These are phyloP conservation scores for Hyperoplus lanceolatus DNA, from an alignment of 2,797 vertebrate species.

Conservation along the genomic window DNA sequence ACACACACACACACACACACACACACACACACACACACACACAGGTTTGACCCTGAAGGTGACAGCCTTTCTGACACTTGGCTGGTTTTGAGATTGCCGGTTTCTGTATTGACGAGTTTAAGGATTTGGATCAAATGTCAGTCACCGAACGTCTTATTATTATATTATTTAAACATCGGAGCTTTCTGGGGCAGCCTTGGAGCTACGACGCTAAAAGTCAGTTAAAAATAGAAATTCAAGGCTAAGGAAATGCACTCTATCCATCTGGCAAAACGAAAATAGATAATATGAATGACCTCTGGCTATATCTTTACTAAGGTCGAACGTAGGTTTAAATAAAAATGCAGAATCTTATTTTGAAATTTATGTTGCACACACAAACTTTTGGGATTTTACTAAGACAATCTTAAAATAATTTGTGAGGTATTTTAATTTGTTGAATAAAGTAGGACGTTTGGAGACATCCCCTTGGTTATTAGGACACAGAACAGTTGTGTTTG, in stretches of 20 bases:
- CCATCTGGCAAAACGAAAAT: slow-evolving; percentile 26
- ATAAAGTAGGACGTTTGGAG: background rate
- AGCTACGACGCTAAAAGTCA: background rate
- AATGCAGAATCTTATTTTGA: background rate
- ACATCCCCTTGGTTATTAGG: no score
- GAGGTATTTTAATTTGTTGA: background rate
- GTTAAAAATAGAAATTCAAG: slow-evolving; percentile 33
- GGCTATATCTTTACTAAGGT: slow-evolving; percentile 33
- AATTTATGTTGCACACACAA: background rate
- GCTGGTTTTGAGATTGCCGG: slow-evolving; percentile 38
- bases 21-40: slow-evolving; percentile 7
- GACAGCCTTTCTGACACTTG: slow-evolving; percentile 41
- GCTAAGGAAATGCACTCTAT: background rate
- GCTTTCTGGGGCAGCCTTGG: slow-evolving; percentile 34
- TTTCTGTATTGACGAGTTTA: slow-evolving; percentile 65
- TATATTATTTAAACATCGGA: background rate
- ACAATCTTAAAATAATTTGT: no score
- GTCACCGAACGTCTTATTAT: slow-evolving; percentile 31
- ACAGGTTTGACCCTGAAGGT: slow-evolving; percentile 26
- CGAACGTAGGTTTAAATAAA: background rate
- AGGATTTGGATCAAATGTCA: slow-evolving; percentile 70
- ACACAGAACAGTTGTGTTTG: background rate
- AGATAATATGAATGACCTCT: slow-evolving; percentile 14
- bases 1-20: slow-evolving; percentile 18
- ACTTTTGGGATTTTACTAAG: background rate